Evolutionary conservation across 2,113 vertebrate species (phyloP).

Genomic region (Montifringilla adamsi): DNA sequence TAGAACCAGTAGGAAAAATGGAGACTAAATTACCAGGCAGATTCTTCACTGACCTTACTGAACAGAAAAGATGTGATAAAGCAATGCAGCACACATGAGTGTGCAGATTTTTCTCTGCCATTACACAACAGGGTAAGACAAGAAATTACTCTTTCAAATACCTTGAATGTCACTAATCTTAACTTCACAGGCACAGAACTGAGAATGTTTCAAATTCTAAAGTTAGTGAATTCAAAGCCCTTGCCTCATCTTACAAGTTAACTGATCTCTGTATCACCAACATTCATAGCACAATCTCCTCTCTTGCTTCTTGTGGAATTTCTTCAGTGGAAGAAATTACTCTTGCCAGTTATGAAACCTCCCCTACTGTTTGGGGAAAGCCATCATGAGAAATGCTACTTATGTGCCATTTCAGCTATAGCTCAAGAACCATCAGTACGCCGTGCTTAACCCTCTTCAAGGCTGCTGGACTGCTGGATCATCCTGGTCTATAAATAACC

Average conservation of each 20-base stretch:
- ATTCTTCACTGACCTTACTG: background rate
- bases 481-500: background rate
- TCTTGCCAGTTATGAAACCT: background rate
- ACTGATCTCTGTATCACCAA: background rate
- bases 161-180: background rate
- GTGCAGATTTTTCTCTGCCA: background rate
- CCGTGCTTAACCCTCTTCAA: background rate
- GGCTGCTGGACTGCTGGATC: background rate
- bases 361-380: background rate
- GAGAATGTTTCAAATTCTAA: background rate
- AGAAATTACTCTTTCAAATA: background rate
- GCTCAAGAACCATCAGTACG: background rate
- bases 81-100: background rate
- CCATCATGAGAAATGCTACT: rapidly evolving
- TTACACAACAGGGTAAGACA: background rate
- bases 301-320: background rate
- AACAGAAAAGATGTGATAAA: background rate
- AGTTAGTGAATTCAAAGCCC: background rate
- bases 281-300: background rate
- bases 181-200: background rate
- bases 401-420: background rate
- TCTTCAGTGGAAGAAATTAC: background rate
- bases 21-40: background rate
- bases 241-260: background rate
- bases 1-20: background rate